Base-by-base conservation (phyloP, 2,888 invertebrate genomes). In the Diarsia mendica region DNA sequence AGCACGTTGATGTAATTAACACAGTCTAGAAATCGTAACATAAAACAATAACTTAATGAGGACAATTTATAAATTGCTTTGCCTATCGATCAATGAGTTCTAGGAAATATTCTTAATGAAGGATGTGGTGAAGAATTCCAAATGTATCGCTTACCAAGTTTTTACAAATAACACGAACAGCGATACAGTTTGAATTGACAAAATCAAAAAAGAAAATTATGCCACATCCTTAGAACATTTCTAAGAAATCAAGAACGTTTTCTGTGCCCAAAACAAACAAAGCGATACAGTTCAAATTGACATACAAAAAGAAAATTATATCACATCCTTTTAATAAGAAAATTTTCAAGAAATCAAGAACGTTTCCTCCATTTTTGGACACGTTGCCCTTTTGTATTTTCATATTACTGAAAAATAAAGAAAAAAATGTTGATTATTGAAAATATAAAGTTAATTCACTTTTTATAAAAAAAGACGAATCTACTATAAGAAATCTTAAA, bases 1-100 rank as follows among this genome's bases (percentile, higher is more conserved):
- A 55, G 23, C 23, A 20, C 23, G 23, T 20, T 49, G 1, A 44
- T 61, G 48, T 28, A 39, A 63, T 55, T 2, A 72, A 23, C 15
- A 63, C 15, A 55, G 55, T 73, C 23, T 78, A 28, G 33, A 66
- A 71, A 71, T 23, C 2, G 4, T 63, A n/a, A 44, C 13, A 63
- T 23, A 20, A 11, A 66, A 77, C 33, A 77, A 55, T 28, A 78
- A 51, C n/a, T 3, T 46, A 78, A 72, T 51, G 39, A 60, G 55
- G 18, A 3, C 13, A 69, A 63, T 75, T 58, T 69, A 67, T 66
- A 46, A 63, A 79, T 44, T 55, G n/a, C 44, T n/a, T 13, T 49
- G n/a, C 23, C n/a, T 18, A 49, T 75, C 49, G 3, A 44, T 55
- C 3, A 53, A 75, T 46, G 0, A 67, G 3, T 58, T 55, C 65